Evolutionary conservation across 2,888 invertebrate species (phyloP).

Genomic region (Oscheius sp.): DNA sequence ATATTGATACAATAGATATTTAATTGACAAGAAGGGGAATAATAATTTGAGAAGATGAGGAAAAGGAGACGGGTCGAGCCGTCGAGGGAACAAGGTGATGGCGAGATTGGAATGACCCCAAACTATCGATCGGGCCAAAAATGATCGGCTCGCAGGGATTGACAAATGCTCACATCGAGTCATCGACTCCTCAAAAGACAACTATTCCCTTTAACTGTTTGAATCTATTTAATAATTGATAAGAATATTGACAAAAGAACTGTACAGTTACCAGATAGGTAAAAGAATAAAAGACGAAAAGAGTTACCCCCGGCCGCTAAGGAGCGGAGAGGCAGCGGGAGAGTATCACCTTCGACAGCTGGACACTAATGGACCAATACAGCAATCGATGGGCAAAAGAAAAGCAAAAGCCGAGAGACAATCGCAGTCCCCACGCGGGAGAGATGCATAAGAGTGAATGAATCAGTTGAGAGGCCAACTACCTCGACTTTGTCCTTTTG

Average conservation of each 20-base stretch:
- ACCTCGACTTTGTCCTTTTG: too few relatives aligned
- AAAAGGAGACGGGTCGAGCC: neutral
- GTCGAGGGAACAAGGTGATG: slow-evolving; percentile 30
- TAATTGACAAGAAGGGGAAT: neutral
- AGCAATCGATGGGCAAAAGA: slow-evolving; percentile 33
- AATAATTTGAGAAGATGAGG: neutral
- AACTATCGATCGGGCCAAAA: slow-evolving; percentile 33
- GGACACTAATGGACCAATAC: slow-evolving; percentile 36
- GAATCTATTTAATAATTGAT: too few relatives aligned
- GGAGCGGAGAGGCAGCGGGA: neutral
- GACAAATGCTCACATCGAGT: too few relatives aligned
- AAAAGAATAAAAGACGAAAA: too few relatives aligned
- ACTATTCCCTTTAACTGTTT: too few relatives aligned
- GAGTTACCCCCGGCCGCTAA: too few relatives aligned
- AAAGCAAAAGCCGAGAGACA: slow-evolving; percentile 35
- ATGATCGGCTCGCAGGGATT: slow-evolving; percentile 16
- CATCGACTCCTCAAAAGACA: too few relatives aligned
- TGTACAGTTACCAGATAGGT: too few relatives aligned
- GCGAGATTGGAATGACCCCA: slow-evolving; percentile 33
- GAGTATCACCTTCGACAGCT: slow-evolving; percentile 36
- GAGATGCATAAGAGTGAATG: slow-evolving; percentile 28
- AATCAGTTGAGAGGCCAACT: neutral
- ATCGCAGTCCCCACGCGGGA: slow-evolving; percentile 22
- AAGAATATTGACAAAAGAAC: too few relatives aligned
- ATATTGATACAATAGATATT: neutral